Percentiles rank a stretch among this genome's conserved stretches.
Evolutionary conservation across 2,113 vertebrate species (phyloP).

Genomic region (Callionymus lyra): DNA sequence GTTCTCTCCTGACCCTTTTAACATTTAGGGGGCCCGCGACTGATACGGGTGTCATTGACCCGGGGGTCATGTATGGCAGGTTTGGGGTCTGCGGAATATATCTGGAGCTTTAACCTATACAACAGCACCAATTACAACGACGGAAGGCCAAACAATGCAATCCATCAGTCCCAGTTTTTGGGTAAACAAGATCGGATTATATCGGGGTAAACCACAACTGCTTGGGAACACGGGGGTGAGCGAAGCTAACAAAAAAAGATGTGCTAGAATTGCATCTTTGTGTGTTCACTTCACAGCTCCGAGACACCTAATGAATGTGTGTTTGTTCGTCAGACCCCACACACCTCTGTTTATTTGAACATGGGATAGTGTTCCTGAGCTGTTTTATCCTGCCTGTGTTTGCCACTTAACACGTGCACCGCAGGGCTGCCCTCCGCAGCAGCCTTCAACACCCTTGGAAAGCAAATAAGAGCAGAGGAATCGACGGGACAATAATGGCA

Average conservation of each 20-base stretch:
- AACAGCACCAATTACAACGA: slow-evolving; percentile 68
- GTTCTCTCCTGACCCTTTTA: slow-evolving; percentile 62
- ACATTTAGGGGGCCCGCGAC: slow-evolving; percentile 65
- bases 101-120: slow-evolving; percentile 71
- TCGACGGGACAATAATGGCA: slow-evolving; percentile 29
- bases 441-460: too few species aligned
- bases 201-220: slow-evolving; percentile 60
- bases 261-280: slow-evolving; percentile 1
- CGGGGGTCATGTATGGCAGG: slow-evolving; percentile 65
- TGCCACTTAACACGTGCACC: slow-evolving; percentile 59
- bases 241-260: slow-evolving; percentile 30
- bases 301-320: slow-evolving; percentile 64
- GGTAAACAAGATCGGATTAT: slow-evolving; percentile 60
- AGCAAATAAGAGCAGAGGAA: slow-evolving; percentile 24
- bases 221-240: slow-evolving; percentile 65
- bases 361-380: slow-evolving; percentile 63
- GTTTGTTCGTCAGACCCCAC: slow-evolving; percentile 65
- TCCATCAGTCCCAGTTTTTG: slow-evolving; percentile 66
- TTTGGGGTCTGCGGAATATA: slow-evolving; percentile 74
- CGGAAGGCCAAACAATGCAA: slow-evolving; percentile 72
- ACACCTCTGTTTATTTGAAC: slow-evolving; percentile 71
- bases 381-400: slow-evolving; percentile 62
- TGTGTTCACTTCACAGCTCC: slow-evolving; percentile 27
- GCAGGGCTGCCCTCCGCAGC: slow-evolving; percentile 21
- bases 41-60: slow-evolving; percentile 71